Percentiles rank a stretch among this genome's conserved stretches.
Evolutionary conservation across 1,140 invertebrate genomes (phyloP).

Genomic region (Magallana angulata): DNA sequence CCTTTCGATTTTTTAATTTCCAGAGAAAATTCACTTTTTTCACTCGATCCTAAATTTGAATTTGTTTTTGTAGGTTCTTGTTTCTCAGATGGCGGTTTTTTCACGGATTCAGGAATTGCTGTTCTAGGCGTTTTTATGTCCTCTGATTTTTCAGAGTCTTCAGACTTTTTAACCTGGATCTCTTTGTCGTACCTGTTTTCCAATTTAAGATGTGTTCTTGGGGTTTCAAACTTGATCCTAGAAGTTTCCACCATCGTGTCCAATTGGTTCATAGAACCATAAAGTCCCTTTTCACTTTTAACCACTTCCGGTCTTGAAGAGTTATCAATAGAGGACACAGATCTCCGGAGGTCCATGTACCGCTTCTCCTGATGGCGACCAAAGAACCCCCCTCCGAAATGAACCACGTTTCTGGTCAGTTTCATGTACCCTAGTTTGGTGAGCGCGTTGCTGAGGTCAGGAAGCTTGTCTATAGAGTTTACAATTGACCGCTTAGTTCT

Average conservation of each 20-base stretch:
- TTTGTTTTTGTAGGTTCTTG: background rate
- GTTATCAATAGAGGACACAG: constrained; percentile 17
- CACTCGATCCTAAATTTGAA: background rate
- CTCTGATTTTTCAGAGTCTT: background rate
- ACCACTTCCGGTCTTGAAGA: background rate
- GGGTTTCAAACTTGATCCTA: constrained; percentile 26
- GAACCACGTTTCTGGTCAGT: constrained; percentile 51
- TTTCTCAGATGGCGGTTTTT: background rate
- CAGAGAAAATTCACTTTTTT: background rate
- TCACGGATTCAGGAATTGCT: background rate
- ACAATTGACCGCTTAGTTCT: constrained; percentile 37
- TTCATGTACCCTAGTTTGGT: constrained; percentile 56
- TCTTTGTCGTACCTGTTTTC: background rate
- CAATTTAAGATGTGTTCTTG: background rate
- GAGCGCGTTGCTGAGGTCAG: constrained; percentile 47
- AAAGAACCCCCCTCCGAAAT: constrained; percentile 57
- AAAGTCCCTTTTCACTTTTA: background rate
- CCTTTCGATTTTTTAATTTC: constrained; percentile 3
- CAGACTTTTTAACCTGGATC: background rate
- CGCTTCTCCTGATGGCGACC: constrained; percentile 47
- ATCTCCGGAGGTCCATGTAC: constrained; percentile 43
- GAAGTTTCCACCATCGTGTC: constrained; percentile 22
- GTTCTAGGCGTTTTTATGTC: background rate
- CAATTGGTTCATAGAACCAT: background rate
- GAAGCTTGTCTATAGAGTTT: constrained; percentile 50